Conservation (phyloP, 2,888 invertebrate genomes). For the Sabatieria punctata region DNA sequence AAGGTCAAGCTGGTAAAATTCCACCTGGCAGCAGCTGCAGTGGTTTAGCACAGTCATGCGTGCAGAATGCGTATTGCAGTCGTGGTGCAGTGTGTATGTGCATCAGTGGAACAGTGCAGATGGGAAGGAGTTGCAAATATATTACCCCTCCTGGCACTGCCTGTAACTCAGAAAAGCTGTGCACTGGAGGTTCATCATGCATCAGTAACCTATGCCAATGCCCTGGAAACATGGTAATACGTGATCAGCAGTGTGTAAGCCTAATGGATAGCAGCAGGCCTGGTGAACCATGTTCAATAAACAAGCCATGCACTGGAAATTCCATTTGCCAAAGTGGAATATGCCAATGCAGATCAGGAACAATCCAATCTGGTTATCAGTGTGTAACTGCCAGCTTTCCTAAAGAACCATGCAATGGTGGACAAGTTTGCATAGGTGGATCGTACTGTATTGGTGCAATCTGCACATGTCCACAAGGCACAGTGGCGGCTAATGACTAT, state of each 20-base stretch:
- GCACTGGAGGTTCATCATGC: neutral
- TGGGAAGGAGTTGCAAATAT: neutral
- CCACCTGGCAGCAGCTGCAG: neutral
- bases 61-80: neutral
- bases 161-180: neutral
- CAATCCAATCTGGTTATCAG: too few species aligned
- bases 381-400: neutral
- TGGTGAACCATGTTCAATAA: conserved; percentile 1
- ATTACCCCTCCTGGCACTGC: neutral
- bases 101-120: neutral
- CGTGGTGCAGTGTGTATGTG: neutral
- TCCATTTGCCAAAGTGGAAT: neutral
- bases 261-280: neutral
- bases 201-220: conserved; percentile 3
- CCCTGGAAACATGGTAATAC: neutral
- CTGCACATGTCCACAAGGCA: conserved; percentile 7
- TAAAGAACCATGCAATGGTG: neutral
- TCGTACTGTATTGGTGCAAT: conserved; percentile 1
- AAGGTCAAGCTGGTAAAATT: neutral
- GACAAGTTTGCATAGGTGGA: conserved; percentile 8
- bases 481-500: neutral
- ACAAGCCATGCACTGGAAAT: conserved; percentile 1
- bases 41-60: neutral
- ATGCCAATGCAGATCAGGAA: neutral
- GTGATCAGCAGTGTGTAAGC: neutral